A percentile compares a stretch with the other conserved stretches of the same genome.
phyloP scores from a whole-genome alignment of 2,888 invertebrate species.

The Mystacides longicornis region DNA sequence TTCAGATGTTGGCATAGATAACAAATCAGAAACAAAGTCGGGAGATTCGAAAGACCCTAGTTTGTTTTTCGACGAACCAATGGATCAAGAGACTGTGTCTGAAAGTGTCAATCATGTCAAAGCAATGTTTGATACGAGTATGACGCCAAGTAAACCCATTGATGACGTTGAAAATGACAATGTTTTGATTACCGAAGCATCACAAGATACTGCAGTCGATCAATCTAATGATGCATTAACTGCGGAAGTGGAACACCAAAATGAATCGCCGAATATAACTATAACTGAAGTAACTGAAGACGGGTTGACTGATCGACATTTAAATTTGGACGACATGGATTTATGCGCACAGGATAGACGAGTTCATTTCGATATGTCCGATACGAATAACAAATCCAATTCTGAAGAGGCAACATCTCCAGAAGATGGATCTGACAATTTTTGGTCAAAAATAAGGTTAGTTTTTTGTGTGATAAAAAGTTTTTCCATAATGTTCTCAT shows the following conservation, averaged over 20 bases:
- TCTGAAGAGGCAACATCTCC: conserved; percentile 10
- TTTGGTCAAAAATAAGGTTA: conserved; percentile 25
- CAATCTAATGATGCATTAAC: conserved; percentile 9
- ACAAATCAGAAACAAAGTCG: conserved; percentile 34
- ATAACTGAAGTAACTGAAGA: conserved; percentile 46
- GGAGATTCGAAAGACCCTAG: conserved; percentile 45
- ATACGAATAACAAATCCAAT: conserved; percentile 10
- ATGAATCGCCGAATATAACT: conserved; percentile 43
- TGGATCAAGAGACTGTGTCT: conserved; percentile 26
- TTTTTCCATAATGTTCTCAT: background rate
- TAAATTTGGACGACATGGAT: conserved; percentile 7
- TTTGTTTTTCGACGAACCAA: conserved; percentile 37
- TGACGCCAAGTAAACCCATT: conserved; percentile 28
- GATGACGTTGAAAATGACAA: conserved; percentile 36
- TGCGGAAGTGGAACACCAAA: conserved; percentile 11
- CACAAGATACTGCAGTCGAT: conserved; percentile 30
- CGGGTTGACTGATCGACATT: conserved; percentile 30
- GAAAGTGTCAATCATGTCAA: conserved; percentile 21
- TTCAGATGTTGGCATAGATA: background rate
- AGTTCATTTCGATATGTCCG: conserved; percentile 22
- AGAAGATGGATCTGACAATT: conserved; percentile 14
- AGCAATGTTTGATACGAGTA: conserved; percentile 21
- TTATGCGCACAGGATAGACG: conserved; percentile 18
- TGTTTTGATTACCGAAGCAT: conserved; percentile 38
- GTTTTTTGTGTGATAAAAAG: conserved; percentile 11